These are phyloP conservation scores for Aphelenchoides bicaudatus DNA, from an alignment of 2,888 invertebrate species.

Conservation along the genomic window DNA sequence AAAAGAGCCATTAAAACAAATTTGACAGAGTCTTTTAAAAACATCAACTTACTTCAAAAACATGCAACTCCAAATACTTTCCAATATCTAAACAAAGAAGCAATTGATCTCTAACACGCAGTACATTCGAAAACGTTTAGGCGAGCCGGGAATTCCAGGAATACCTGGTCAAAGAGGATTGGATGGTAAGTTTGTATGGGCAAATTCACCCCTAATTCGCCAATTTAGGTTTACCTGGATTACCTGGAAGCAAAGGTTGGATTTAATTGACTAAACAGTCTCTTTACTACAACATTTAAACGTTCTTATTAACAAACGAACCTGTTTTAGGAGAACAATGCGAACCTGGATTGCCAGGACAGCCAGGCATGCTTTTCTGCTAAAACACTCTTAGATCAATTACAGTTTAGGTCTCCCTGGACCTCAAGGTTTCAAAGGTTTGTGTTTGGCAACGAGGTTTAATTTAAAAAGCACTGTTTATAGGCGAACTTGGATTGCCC, in stretches of 20 bases:
- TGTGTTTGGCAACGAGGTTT: not conserved
- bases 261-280: no score
- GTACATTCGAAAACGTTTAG: no score
- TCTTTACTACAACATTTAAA: no score
- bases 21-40: no score
- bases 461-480: slow-evolving; percentile 13
- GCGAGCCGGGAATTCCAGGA: slow-evolving; percentile 50
- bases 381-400: no score
- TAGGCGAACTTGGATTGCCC: slow-evolving; percentile 63
- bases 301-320: no score
- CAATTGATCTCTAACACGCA: no score
- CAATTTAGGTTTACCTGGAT: slow-evolving; percentile 66
- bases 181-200: slow-evolving; percentile 57
- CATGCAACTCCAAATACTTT: no score
- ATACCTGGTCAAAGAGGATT: slow-evolving; percentile 43
- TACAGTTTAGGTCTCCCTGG: slow-evolving; percentile 51
- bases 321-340: slow-evolving; percentile 34
- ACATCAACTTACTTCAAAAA: no score
- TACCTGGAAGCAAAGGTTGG: slow-evolving; percentile 37
- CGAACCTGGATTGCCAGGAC: slow-evolving; percentile 64
- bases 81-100: no score
- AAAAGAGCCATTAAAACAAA: no score
- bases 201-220: no score
- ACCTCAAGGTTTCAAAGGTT: slow-evolving; percentile 35
- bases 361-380: slow-evolving; percentile 63